phyloP scores from a whole-genome alignment of 2,888 invertebrate species.

The Anagyrus pseudococci region DNA sequence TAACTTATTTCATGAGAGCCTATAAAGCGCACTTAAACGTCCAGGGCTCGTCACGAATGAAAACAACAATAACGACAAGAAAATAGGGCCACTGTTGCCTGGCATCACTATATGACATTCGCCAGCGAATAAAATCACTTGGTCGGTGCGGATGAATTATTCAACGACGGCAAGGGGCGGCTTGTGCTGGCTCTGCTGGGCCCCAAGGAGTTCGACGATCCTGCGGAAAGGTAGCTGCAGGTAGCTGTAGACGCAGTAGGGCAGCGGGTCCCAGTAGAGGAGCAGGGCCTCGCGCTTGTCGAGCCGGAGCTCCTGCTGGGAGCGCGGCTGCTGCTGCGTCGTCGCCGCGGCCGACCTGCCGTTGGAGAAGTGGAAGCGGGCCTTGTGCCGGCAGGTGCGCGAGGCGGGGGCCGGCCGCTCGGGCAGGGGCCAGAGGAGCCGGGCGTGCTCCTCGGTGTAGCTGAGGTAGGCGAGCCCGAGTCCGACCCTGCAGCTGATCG shows the following conservation, averaged over 20 bases:
- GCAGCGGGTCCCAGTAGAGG: constrained; percentile 84
- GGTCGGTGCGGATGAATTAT: constrained; percentile 29
- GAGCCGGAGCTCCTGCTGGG: neutral
- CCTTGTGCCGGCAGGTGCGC: no score
- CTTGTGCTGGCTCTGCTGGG: constrained; percentile 51
- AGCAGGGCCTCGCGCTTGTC: constrained; percentile 81
- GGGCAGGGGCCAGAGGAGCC: constrained; percentile 69
- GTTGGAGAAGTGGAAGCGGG: no score
- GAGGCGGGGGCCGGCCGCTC: constrained; percentile 62
- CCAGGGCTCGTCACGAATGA: no score
- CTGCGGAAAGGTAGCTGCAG: constrained; percentile 74
- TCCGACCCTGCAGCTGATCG: constrained; percentile 77
- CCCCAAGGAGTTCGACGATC: constrained; percentile 44
- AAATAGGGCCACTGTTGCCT: no score
- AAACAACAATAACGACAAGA: no score
- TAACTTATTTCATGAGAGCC: no score
- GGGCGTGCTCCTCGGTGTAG: constrained; percentile 73
- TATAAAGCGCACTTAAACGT: no score
- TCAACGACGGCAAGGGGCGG: constrained; percentile 56
- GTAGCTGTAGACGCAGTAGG: constrained; percentile 86
- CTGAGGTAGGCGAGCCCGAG: constrained; percentile 83
- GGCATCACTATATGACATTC: no score
- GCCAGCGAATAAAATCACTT: no score
- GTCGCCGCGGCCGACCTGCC: constrained; percentile 62
- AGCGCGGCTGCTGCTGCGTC: constrained; percentile 55